Evolutionary conservation across 2,797 vertebrate species (phyloP).

Genomic region (Lycodopsis pacificus): DNA sequence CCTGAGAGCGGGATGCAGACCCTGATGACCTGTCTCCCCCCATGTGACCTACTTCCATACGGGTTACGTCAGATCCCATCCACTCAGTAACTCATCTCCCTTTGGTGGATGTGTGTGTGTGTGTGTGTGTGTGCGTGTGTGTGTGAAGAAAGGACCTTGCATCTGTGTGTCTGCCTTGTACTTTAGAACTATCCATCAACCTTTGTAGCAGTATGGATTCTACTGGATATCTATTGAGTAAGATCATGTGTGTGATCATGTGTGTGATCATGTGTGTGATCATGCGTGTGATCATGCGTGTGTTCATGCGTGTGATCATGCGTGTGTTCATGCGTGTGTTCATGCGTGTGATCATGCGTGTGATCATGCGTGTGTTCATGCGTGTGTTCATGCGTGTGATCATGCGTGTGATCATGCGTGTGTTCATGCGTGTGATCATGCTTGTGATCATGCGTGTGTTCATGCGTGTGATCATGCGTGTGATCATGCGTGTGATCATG

Average conservation of each 20-base stretch:
- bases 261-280: conserved; percentile 5
- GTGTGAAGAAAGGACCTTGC: conserved; percentile 15
- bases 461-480: too few species aligned
- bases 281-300: too few species aligned
- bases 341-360: too few species aligned
- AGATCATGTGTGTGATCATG: conserved; percentile 10
- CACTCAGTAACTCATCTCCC: conserved; percentile 76
- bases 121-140: conserved; percentile 13
- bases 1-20: conserved; percentile 36
- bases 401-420: too few species aligned
- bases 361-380: too few species aligned
- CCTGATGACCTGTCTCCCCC: conserved; percentile 77
- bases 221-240: not conserved
- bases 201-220: conserved; percentile 20
- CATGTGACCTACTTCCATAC: conserved; percentile 79
- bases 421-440: too few species aligned
- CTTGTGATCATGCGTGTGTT: too few species aligned
- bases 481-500: too few species aligned
- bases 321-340: too few species aligned
- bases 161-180: conserved; percentile 23
- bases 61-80: conserved; percentile 78
- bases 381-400: too few species aligned
- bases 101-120: conserved; percentile 43
- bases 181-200: conserved; percentile 42
- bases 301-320: too few species aligned